Percentiles rank a stretch among this genome's conserved stretches.
Conservation (phyloP, 2,797 vertebrate species). For the Spinus olivaceus region DNA sequence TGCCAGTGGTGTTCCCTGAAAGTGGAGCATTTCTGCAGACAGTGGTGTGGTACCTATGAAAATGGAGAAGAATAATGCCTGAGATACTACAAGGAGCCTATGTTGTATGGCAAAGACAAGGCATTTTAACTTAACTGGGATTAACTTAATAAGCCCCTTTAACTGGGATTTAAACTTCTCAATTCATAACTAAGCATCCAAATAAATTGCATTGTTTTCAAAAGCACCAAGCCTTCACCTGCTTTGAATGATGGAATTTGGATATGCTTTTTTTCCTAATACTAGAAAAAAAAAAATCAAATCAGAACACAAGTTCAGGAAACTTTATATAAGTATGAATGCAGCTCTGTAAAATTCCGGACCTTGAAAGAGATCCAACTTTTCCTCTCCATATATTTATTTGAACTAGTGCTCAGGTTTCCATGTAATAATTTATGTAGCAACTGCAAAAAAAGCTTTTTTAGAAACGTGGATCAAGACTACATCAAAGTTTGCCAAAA, state of each 20-base stretch:
- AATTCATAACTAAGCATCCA: neutral
- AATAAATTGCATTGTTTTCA: neutral
- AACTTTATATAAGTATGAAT: neutral
- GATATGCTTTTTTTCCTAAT: neutral
- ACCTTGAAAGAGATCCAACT: neutral
- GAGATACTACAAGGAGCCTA: neutral
- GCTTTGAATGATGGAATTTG: neutral
- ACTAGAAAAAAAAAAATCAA: neutral
- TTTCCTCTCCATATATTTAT: neutral
- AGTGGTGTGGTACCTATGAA: neutral
- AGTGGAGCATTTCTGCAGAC: neutral
- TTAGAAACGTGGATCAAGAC: neutral
- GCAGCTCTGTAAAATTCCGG: neutral
- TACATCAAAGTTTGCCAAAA: neutral
- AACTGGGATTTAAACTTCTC: neutral
- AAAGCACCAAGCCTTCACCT: neutral
- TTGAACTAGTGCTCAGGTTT: neutral
- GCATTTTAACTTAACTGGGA: neutral
- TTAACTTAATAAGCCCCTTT: neutral
- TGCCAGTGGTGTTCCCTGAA: neutral
- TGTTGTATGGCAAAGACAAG: neutral
- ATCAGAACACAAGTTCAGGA: neutral
- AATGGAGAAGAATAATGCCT: neutral
- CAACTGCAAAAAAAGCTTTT: neutral
- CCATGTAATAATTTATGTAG: neutral